phyloP scores from a whole-genome alignment of 1,140 invertebrate species.

The Oscheius sp. region DNA sequence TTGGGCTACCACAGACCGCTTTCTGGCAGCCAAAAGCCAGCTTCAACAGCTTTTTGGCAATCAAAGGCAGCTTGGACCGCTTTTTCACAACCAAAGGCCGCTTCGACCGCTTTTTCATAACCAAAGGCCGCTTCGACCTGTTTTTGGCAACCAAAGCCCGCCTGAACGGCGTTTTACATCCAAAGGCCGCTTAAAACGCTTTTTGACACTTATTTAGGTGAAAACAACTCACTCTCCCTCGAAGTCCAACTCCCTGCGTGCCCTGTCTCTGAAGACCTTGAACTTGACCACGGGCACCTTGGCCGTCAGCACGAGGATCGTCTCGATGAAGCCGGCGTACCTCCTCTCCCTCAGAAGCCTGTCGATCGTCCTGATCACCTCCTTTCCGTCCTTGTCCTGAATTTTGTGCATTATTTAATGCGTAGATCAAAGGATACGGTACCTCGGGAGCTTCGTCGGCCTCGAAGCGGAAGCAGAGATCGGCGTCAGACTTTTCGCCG shows the following conservation, averaged over 20 bases:
- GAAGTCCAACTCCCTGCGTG: neutral
- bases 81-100: too few relatives aligned
- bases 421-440: neutral
- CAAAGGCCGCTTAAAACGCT: neutral
- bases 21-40: neutral
- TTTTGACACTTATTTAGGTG: neutral
- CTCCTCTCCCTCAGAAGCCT: neutral
- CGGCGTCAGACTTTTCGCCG: constrained; percentile 13
- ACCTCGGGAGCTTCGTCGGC: constrained; percentile 18
- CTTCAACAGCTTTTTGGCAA: neutral
- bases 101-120: too few relatives aligned
- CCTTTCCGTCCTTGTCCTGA: neutral
- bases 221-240: constrained; percentile 7
- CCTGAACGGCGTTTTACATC: neutral
- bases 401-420: neutral
- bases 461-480: constrained; percentile 30
- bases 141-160: neutral
- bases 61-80: too few relatives aligned
- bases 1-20: too few relatives aligned
- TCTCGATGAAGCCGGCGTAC: neutral
- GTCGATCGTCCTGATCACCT: neutral
- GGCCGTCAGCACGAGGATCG: neutral
- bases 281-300: constrained; percentile 32
- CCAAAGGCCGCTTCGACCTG: too few relatives aligned
- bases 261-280: neutral